A percentile compares a stretch with the other conserved stretches of the same genome.
Evolutionary conservation across 2,797 vertebrate genomes (phyloP).

Genomic region (Masticophis lateralis): DNA sequence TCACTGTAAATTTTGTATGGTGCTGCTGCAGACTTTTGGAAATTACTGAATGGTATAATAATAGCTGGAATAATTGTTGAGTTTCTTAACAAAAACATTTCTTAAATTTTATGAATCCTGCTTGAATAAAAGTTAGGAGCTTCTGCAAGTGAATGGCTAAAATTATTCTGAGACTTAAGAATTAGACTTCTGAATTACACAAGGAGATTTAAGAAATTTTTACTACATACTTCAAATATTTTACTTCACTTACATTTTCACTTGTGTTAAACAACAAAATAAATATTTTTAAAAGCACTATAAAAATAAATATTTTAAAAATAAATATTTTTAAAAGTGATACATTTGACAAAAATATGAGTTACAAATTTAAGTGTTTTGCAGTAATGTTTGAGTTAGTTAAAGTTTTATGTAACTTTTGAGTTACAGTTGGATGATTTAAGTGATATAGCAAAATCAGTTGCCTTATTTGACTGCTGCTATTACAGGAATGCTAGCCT

Average conservation of each 20-base stretch:
- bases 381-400: too few species aligned
- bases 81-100: not conserved
- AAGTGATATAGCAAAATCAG: not conserved
- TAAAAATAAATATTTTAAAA: too few species aligned
- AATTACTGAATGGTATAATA: not conserved
- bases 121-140: not conserved
- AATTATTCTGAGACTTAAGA: not conserved
- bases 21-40: rapidly evolving
- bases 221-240: not conserved
- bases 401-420: not conserved
- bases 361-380: not conserved
- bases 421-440: not conserved
- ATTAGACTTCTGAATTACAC: not conserved
- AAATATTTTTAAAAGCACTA: not conserved
- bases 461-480: not conserved
- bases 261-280: not conserved
- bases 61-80: not conserved
- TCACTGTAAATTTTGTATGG: not conserved
- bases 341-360: not conserved
- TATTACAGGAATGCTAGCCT: not conserved
- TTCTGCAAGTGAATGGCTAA: not conserved
- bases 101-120: not conserved
- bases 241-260: not conserved
- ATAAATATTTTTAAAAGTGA: not conserved
- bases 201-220: not conserved